phyloP scores from a whole-genome alignment of 2,888 invertebrate genomes.

The Drosophila macrospina region DNA sequence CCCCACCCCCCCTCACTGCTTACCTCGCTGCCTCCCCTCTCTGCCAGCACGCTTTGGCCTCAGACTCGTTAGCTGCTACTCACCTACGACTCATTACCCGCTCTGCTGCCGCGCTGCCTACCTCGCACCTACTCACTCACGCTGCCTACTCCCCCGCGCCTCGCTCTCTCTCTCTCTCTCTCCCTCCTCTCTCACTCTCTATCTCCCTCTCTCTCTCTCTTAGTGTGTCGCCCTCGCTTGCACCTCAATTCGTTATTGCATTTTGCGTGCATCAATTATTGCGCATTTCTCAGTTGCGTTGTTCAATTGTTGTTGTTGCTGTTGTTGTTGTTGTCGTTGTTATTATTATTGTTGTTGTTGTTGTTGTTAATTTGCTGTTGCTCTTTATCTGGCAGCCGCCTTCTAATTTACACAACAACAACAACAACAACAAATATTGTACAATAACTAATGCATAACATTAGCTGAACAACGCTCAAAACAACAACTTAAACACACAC shows the following conservation, averaged over 20 bases:
- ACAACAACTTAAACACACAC: not conserved
- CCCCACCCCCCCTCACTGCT: not conserved
- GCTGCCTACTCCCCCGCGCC: conserved; percentile 19
- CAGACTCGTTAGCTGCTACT: conserved; percentile 12
- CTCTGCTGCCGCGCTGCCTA: not conserved
- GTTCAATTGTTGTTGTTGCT: conserved; percentile 50
- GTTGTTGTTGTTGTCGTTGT: conserved; percentile 26
- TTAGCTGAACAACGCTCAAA: conserved; percentile 44
- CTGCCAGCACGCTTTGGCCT: not conserved
- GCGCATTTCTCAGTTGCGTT: conserved; percentile 76
- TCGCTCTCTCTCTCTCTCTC: conserved; percentile 20
- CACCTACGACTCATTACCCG: conserved; percentile 56
- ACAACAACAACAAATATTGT: conserved; percentile 51
- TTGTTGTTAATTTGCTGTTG: conserved; percentile 25
- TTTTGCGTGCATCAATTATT: conserved; percentile 80
- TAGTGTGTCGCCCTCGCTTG: conserved; percentile 36
- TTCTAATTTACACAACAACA: conserved; percentile 72
- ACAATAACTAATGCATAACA: conserved; percentile 71
- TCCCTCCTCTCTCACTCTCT: conserved; percentile 11
- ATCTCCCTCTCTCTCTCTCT: conserved; percentile 13
- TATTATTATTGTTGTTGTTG: conserved; percentile 26
- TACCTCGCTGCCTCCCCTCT: not conserved
- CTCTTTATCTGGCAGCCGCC: conserved; percentile 73
- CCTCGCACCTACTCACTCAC: not conserved
- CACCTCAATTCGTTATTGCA: conserved; percentile 60